A percentile compares a stretch with the other conserved stretches of the same genome.
Conservation (phyloP, 2,888 invertebrate genomes). For the Nineta flava region DNA sequence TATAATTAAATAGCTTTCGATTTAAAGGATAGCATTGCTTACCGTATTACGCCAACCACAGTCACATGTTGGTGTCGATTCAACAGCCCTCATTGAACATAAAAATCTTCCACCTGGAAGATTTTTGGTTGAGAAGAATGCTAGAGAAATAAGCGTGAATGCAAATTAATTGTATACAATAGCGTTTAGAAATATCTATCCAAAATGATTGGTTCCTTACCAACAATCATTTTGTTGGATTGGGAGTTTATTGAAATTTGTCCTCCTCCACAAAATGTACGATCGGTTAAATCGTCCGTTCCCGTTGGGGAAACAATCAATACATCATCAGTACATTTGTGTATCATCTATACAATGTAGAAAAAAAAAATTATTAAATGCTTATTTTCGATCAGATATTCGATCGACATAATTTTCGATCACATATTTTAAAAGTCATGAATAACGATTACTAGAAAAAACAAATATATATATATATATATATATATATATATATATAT, state of each 20-base stretch:
- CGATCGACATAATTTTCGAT: not conserved
- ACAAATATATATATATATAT: too few species aligned
- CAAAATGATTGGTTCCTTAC: slow-evolving; percentile 13
- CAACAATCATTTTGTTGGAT: slow-evolving; percentile 19
- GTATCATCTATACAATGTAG: not conserved
- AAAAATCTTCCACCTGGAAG: slow-evolving; percentile 33
- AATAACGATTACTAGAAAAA: too few species aligned
- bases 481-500: too few species aligned
- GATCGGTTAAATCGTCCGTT: slow-evolving; percentile 26
- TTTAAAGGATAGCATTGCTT: too few species aligned
- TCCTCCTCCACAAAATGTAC: slow-evolving; percentile 38
- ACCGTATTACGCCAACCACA: slow-evolving; percentile 41
- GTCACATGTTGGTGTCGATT: slow-evolving; percentile 23
- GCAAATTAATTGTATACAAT: not conserved
- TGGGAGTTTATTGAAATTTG: slow-evolving; percentile 18
- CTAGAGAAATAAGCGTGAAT: slow-evolving; percentile 20
- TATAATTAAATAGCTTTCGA: too few species aligned
- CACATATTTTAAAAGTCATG: too few species aligned
- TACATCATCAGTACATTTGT: slow-evolving; percentile 29
- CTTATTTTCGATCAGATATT: slow-evolving; percentile 20
- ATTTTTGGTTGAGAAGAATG: slow-evolving; percentile 21
- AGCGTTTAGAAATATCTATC: not conserved
- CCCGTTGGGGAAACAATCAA: slow-evolving; percentile 35
- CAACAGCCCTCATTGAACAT: slow-evolving; percentile 25
- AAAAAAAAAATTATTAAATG: slow-evolving; percentile 10